Evolutionary conservation across 2,888 invertebrate species (phyloP).

Genomic region (Lasioglossum vierecki): DNA sequence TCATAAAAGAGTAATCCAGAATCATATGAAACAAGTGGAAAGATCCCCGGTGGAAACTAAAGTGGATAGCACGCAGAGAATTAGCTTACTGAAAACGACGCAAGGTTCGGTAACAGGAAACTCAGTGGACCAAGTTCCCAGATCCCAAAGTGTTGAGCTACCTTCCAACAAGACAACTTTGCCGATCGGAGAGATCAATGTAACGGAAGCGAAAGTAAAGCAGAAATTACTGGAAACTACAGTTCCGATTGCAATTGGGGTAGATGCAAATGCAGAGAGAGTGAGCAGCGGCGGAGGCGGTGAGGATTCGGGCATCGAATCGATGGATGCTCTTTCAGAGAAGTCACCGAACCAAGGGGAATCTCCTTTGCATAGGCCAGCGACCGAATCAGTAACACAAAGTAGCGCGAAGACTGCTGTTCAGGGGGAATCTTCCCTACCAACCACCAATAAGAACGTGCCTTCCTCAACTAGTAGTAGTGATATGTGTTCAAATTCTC

Average conservation of each 20-base stretch:
- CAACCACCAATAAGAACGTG: constrained; percentile 84
- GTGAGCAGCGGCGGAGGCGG: constrained; percentile 85
- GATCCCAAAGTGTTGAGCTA: constrained; percentile 65
- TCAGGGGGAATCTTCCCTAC: constrained; percentile 78
- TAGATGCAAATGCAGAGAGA: constrained; percentile 74
- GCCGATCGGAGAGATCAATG: constrained; percentile 84
- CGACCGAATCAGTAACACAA: constrained; percentile 77
- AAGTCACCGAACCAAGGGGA: constrained; percentile 95
- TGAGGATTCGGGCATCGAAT: constrained; percentile 96
- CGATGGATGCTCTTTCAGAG: constrained; percentile 96
- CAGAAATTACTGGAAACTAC: constrained; percentile 86
- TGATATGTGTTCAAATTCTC: constrained; percentile 83
- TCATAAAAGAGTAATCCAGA: constrained; percentile 76
- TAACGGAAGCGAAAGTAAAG: constrained; percentile 86
- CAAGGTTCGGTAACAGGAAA: constrained; percentile 68
- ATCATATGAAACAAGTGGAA: constrained; percentile 76
- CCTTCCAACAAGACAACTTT: constrained; percentile 73
- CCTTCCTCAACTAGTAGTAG: constrained; percentile 83
- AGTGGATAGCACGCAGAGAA: constrained; percentile 74
- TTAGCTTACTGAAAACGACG: constrained; percentile 77
- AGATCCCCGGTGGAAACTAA: constrained; percentile 65
- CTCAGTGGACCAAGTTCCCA: constrained; percentile 65
- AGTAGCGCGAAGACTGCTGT: constrained; percentile 62
- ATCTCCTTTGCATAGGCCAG: constrained; percentile 86
- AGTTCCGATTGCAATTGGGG: constrained; percentile 75